Conservation (phyloP, 2,113 vertebrate species). For the Pteruthius melanotis region DNA sequence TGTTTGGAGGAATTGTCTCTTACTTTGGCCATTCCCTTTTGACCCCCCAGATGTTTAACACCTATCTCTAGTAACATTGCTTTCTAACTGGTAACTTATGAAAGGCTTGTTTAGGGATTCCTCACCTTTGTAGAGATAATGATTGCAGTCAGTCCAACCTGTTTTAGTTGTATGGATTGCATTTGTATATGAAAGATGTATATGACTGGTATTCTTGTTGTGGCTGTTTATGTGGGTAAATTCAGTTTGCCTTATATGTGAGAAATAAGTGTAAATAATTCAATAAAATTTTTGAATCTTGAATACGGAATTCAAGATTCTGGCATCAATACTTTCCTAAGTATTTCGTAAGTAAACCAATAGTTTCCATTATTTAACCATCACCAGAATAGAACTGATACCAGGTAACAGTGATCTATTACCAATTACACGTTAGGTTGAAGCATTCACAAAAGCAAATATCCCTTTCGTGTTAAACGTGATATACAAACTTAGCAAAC, state of each 20-base stretch:
- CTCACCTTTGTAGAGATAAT: neutral
- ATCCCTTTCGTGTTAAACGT: neutral
- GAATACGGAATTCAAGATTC: neutral
- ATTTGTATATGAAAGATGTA: neutral
- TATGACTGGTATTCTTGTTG: neutral
- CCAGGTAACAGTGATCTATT: neutral
- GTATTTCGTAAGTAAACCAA: no score
- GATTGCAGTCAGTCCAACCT: neutral
- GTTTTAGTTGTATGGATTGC: neutral
- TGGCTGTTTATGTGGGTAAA: neutral
- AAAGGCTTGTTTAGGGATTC: neutral
- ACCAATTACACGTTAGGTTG: neutral
- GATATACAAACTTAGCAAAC: neutral
- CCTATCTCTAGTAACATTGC: neutral
- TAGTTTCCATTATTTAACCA: neutral
- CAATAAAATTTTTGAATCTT: neutral
- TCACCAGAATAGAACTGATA: neutral
- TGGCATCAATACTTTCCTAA: neutral
- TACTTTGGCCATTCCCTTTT: neutral
- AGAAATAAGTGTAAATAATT: neutral
- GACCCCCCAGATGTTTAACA: neutral
- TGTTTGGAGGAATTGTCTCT: neutral
- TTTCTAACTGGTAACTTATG: neutral
- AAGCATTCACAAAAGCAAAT: neutral
- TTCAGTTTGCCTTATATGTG: neutral